Conservation (phyloP, 2,797 vertebrate species). For the Hemitrygon akajei region DNA sequence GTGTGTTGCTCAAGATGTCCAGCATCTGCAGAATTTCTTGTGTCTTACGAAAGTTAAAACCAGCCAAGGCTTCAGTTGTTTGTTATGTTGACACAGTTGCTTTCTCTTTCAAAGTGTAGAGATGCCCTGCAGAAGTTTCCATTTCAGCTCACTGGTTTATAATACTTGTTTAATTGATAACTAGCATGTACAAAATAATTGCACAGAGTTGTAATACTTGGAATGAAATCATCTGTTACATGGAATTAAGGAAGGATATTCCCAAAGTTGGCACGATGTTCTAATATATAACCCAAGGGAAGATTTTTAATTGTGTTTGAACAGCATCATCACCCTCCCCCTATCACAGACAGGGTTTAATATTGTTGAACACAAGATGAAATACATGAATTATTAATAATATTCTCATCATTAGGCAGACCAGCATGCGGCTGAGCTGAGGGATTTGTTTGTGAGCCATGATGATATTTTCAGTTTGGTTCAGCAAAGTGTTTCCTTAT, state of each 20-base stretch:
- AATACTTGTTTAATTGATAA: background rate
- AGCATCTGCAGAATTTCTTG: too few species aligned
- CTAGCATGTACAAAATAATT: background rate
- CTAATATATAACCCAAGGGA: background rate
- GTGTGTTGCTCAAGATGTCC: too few species aligned
- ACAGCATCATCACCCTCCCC: background rate
- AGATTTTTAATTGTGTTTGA: background rate
- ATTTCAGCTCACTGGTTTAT: background rate
- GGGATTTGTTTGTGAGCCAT: background rate
- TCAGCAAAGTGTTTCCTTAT: background rate
- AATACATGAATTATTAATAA: constrained; percentile 14
- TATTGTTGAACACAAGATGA: constrained; percentile 2
- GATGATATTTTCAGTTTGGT: background rate
- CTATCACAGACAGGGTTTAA: background rate
- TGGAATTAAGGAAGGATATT: background rate
- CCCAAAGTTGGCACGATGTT: background rate
- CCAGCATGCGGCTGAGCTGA: background rate
- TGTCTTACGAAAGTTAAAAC: background rate
- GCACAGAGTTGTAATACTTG: background rate
- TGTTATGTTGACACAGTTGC: background rate
- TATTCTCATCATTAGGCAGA: constrained; percentile 24
- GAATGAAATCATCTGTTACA: background rate
- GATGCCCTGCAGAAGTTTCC: background rate
- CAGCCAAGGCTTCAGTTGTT: background rate
- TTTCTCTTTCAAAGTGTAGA: background rate